Percentiles rank a stretch among this genome's conserved stretches.
Evolutionary conservation across 1,140 invertebrate genomes (phyloP).

Genomic region (Polyergus mexicanus): DNA sequence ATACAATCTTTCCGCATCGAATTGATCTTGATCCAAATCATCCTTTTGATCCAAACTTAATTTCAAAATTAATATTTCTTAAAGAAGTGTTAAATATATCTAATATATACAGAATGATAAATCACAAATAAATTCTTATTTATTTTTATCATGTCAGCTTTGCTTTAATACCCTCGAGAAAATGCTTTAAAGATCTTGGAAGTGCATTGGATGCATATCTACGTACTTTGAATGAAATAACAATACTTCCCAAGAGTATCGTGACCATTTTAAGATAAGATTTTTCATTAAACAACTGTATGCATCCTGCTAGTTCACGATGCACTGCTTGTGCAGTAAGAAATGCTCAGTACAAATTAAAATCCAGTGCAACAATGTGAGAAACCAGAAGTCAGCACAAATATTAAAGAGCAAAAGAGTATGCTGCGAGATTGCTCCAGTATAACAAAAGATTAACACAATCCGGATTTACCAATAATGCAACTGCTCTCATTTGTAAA

Average conservation of each 20-base stretch:
- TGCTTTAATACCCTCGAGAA: constrained; percentile 9
- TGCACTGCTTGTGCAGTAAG: background rate
- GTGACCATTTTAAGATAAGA: background rate
- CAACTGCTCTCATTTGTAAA: background rate
- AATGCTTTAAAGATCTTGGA: constrained; percentile 11
- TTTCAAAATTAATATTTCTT: background rate
- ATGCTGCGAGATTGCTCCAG: background rate
- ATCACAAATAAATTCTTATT: constrained; percentile 27
- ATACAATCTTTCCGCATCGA: background rate
- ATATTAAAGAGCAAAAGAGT: background rate
- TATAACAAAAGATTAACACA: constrained; percentile 4
- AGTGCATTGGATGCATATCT: background rate
- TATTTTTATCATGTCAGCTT: constrained; percentile 33
- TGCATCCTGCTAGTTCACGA: background rate
- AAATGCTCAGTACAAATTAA: constrained; percentile 17
- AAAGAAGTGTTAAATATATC: background rate
- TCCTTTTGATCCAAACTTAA: constrained; percentile 1
- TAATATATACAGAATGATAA: constrained; percentile 28
- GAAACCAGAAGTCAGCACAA: background rate
- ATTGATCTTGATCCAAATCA: background rate
- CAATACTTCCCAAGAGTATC: background rate
- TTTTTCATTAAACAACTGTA: constrained; percentile 6
- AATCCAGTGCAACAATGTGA: background rate
- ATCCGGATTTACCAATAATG: background rate
- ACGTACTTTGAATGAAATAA: background rate